Evolutionary conservation across 2,888 invertebrate genomes (phyloP).

Genomic region (Lasioglossum villosulum): DNA sequence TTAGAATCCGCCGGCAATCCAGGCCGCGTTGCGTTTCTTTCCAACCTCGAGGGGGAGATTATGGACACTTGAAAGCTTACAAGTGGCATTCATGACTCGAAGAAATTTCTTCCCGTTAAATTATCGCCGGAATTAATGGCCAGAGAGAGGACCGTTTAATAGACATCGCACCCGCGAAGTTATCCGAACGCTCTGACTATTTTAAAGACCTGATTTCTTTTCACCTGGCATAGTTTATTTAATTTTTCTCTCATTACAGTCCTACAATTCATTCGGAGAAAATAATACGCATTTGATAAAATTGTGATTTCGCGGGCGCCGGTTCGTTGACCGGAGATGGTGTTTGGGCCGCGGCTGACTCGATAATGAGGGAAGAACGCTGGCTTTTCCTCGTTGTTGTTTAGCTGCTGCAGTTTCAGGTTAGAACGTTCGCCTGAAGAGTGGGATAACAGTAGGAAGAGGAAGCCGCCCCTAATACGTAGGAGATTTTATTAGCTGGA

Average conservation of each 20-base stretch:
- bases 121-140: neutral
- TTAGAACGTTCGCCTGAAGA: neutral
- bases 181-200: neutral
- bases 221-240: neutral
- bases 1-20: slow-evolving; percentile 48
- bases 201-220: neutral
- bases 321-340: too few species aligned
- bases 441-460: neutral
- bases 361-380: too few species aligned
- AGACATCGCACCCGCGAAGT: neutral
- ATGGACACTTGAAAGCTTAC: neutral
- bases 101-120: neutral
- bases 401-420: too few species aligned
- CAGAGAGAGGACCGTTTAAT: neutral
- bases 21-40: slow-evolving; percentile 13
- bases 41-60: neutral
- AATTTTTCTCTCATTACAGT: too few species aligned
- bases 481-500: neutral
- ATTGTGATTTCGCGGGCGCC: too few species aligned
- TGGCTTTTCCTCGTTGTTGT: too few species aligned
- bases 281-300: neutral
- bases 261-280: too few species aligned
- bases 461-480: neutral
- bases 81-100: neutral
- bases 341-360: too few species aligned